A percentile compares a stretch with the other conserved stretches of the same genome.
phyloP scores from a whole-genome alignment of 2,113 vertebrate species.

The Hyperopisus bebe region DNA sequence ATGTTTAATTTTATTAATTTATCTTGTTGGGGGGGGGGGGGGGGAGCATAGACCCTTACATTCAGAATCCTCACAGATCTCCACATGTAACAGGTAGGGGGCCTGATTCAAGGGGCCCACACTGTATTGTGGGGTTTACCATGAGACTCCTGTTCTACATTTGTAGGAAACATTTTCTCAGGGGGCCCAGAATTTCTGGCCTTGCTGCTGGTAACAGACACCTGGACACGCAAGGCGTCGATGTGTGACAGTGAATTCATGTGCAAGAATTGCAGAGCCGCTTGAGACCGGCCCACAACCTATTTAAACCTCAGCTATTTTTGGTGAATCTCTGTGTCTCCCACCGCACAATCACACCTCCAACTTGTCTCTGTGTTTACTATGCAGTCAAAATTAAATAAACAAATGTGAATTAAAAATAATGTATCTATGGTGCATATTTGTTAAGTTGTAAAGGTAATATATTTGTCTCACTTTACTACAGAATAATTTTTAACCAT shows the following conservation, averaged over 20 bases:
- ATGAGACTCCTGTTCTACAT: background rate
- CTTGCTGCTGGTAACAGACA: background rate
- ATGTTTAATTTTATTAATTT: too few relatives aligned
- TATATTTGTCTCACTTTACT: background rate
- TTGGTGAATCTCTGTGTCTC: background rate
- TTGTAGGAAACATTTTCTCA: background rate
- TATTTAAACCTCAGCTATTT: background rate
- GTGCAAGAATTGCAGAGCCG: background rate
- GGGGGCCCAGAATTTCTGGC: background rate
- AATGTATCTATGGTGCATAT: background rate
- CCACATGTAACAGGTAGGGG: background rate
- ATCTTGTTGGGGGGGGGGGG: too few relatives aligned
- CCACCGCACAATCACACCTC: background rate
- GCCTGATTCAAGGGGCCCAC: background rate
- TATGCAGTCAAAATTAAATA: background rate
- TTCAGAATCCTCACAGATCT: background rate
- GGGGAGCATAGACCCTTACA: background rate
- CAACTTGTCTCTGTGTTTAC: background rate
- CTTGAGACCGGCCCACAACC: background rate
- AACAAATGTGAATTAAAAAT: background rate
- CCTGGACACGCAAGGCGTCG: background rate
- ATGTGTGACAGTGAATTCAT: background rate
- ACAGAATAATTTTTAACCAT: background rate
- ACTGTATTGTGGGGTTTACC: background rate
- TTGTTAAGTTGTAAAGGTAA: background rate